Conservation (phyloP, 1,140 invertebrate species). For the Adoxophyes honmai region DNA sequence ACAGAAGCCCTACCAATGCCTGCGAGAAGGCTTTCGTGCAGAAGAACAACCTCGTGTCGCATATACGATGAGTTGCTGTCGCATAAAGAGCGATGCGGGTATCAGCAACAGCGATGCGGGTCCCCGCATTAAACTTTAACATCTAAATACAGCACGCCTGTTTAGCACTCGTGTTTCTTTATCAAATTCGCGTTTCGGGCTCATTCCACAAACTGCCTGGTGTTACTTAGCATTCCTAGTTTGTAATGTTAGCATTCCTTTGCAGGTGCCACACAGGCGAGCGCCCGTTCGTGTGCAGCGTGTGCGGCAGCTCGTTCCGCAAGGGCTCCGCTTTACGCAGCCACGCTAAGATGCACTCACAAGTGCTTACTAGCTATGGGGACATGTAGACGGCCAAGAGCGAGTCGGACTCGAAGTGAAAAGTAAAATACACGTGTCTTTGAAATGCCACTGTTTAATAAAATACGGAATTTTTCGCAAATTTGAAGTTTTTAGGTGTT, state of each 20-base stretch:
- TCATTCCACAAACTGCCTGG: neutral
- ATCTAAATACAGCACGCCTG: too few relatives aligned
- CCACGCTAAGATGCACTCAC: constrained; percentile 80
- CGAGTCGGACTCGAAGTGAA: too few relatives aligned
- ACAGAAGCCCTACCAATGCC: constrained; percentile 80
- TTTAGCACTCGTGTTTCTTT: too few relatives aligned
- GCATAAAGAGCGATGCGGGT: too few relatives aligned
- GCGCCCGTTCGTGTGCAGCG: constrained; percentile 88
- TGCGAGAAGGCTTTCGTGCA: constrained; percentile 77
- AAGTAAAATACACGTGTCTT: too few relatives aligned
- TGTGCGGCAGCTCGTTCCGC: constrained; percentile 87
- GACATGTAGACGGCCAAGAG: too few relatives aligned
- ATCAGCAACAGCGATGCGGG: too few relatives aligned
- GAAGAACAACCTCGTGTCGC: constrained; percentile 80
- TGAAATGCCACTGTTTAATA: too few relatives aligned
- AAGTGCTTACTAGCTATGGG: too few relatives aligned
- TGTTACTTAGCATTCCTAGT: neutral
- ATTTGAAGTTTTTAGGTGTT: too few relatives aligned
- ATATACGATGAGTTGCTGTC: constrained; percentile 80
- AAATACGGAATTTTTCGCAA: too few relatives aligned
- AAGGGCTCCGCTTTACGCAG: constrained; percentile 82
- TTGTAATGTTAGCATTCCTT: neutral
- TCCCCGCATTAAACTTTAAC: too few relatives aligned
- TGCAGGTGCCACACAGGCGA: constrained; percentile 84
- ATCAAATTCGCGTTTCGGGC: neutral